These are phyloP conservation scores for Cerceris ruficornis DNA, from an alignment of 2,888 invertebrate genomes.

Conservation along the genomic window DNA sequence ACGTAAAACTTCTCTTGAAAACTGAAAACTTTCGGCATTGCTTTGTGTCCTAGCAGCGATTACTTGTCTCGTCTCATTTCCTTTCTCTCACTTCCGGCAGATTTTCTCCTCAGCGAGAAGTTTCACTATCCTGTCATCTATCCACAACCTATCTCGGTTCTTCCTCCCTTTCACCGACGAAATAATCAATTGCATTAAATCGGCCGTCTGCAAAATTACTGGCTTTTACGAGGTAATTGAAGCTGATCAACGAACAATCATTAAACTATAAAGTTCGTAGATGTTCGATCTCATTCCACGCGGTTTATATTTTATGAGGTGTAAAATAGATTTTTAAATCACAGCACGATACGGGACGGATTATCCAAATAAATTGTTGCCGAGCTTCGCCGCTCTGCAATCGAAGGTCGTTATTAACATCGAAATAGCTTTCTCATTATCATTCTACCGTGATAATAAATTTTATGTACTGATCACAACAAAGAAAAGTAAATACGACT, in stretches of 20 bases:
- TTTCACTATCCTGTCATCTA: conserved; percentile 46
- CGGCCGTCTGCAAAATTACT: conserved; percentile 17
- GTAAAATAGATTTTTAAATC: not conserved
- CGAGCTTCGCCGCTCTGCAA: too few species aligned
- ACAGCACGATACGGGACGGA: not conserved
- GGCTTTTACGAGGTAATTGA: conserved; percentile 43
- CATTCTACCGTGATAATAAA: too few species aligned
- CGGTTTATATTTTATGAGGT: not conserved
- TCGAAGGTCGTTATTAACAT: too few species aligned
- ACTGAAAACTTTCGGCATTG: conserved; percentile 54
- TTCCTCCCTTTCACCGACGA: conserved; percentile 1
- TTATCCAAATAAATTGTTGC: not conserved
- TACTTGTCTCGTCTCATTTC: conserved; percentile 41
- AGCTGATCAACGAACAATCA: conserved; percentile 18
- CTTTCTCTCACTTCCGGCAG: conserved; percentile 7
- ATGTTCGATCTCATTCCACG: not conserved
- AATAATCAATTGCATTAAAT: conserved; percentile 45
- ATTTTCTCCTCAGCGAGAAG: conserved; percentile 29
- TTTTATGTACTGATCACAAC: too few species aligned
- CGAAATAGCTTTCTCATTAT: too few species aligned
- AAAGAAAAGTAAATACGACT: too few species aligned
- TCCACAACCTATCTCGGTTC: conserved; percentile 3
- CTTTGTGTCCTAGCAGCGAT: conserved; percentile 52
- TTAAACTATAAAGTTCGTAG: not conserved
- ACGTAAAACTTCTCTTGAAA: conserved; percentile 55